These are phyloP conservation scores for Atherinosoma microstoma DNA, from an alignment of 2,797 vertebrate species.

Conservation along the genomic window DNA sequence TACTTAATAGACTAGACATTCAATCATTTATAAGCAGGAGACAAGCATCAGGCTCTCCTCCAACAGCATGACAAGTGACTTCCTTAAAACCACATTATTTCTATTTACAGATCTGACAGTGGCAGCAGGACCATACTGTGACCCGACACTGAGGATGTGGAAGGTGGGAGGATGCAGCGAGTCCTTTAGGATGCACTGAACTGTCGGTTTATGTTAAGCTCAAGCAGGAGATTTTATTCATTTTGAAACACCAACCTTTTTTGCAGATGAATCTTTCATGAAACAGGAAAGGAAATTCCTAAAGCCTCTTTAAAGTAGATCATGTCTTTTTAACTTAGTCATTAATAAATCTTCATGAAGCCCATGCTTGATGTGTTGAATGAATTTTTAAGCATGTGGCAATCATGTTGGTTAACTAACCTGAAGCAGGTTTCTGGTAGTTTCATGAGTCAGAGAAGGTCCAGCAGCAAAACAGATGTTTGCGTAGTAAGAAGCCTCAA, in stretches of 20 bases:
- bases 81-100: constrained; percentile 3
- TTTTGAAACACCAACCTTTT: constrained; percentile 3
- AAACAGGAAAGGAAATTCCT: neutral
- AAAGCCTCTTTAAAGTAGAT: constrained; percentile 6
- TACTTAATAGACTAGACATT: too few relatives aligned
- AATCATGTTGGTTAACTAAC: neutral
- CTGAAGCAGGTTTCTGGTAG: neutral
- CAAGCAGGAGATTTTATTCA: neutral
- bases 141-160: constrained; percentile 19
- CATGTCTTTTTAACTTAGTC: neutral
- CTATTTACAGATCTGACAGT: constrained; percentile 23
- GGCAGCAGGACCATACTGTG: constrained; percentile 8
- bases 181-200: too few relatives aligned
- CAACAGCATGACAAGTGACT: constrained; percentile 6
- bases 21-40: neutral
- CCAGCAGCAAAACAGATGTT: neutral
- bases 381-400: neutral
- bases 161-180: constrained; percentile 4
- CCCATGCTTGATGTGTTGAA: neutral
- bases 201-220: constrained; percentile 19
- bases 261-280: constrained; percentile 24
- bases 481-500: constrained; percentile 6
- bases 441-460: too few relatives aligned
- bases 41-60: neutral
- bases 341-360: neutral